phyloP scores from a whole-genome alignment of 2,888 invertebrate genomes.

The Agrypnus murinus region DNA sequence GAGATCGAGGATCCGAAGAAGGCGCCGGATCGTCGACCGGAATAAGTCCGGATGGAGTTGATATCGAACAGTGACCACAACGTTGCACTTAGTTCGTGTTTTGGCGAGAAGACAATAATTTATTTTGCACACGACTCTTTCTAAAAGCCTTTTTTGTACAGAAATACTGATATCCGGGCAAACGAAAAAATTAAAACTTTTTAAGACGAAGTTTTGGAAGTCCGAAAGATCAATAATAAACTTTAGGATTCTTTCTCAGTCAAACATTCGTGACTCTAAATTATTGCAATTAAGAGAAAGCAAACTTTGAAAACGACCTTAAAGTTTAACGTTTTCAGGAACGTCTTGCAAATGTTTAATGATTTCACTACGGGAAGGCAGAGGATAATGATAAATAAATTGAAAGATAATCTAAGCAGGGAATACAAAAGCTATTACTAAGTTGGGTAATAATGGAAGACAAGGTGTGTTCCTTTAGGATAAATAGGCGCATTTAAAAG shows the following conservation, averaged over 20 bases:
- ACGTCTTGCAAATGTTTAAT: conserved; percentile 41
- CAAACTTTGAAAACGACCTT: conserved; percentile 34
- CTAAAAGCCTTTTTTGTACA: conserved; percentile 23
- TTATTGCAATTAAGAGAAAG: conserved; percentile 43
- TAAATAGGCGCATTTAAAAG: not conserved
- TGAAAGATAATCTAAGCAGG: conserved; percentile 17
- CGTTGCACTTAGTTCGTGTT: conserved; percentile 41
- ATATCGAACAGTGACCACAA: conserved; percentile 49
- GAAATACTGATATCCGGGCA: conserved; percentile 3
- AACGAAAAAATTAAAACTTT: conserved; percentile 39
- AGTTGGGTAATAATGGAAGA: conserved; percentile 4
- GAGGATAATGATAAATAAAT: conserved; percentile 33
- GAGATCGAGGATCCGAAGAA: conserved; percentile 31
- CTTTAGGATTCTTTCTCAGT: conserved; percentile 32
- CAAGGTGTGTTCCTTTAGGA: not conserved
- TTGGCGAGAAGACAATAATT: conserved; percentile 46
- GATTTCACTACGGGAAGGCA: conserved; percentile 28
- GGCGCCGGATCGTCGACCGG: conserved; percentile 48
- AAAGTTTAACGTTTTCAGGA: conserved; percentile 34
- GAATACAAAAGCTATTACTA: conserved; percentile 18
- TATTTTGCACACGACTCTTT: conserved; percentile 27
- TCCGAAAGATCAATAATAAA: conserved; percentile 42
- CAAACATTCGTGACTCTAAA: conserved; percentile 41
- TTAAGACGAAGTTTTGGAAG: conserved; percentile 27
- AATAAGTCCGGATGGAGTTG: conserved; percentile 42